phyloP scores from a whole-genome alignment of 2,888 invertebrate species.

The Carabus problematicus region DNA sequence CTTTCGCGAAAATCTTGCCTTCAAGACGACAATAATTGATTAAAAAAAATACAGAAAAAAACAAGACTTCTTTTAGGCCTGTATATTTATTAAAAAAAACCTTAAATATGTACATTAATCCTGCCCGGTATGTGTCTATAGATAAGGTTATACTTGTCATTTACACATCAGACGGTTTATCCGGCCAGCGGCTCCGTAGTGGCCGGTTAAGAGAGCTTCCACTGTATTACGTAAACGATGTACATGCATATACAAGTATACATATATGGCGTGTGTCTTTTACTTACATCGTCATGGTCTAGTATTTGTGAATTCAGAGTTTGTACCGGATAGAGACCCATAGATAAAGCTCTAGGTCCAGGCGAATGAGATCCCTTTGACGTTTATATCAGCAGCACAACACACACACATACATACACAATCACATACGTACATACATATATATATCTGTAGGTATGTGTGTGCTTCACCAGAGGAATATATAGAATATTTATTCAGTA shows the following conservation, averaged over 20 bases:
- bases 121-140: too few relatives aligned
- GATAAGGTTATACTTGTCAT: too few relatives aligned
- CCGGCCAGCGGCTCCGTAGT: too few relatives aligned
- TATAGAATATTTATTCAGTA: too few relatives aligned
- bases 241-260: background rate
- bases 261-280: background rate
- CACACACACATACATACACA: constrained; percentile 56
- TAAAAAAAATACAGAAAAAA: too few relatives aligned
- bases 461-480: background rate
- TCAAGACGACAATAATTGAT: too few relatives aligned
- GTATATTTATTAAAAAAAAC: too few relatives aligned
- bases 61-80: too few relatives aligned
- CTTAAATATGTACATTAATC: too few relatives aligned
- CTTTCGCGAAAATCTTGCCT: too few relatives aligned
- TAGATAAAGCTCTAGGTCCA: constrained; percentile 87
- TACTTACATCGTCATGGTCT: constrained; percentile 89
- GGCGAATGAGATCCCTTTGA: constrained; percentile 90
- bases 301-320: constrained; percentile 87
- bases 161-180: too few relatives aligned
- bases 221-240: background rate
- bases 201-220: too few relatives aligned
- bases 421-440: constrained; percentile 13
- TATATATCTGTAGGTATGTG: background rate
- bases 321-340: constrained; percentile 91
- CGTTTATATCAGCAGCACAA: constrained; percentile 65